Base-by-base conservation (phyloP, 1,140 invertebrate genomes). In the Trichonephila clavipes region DNA sequence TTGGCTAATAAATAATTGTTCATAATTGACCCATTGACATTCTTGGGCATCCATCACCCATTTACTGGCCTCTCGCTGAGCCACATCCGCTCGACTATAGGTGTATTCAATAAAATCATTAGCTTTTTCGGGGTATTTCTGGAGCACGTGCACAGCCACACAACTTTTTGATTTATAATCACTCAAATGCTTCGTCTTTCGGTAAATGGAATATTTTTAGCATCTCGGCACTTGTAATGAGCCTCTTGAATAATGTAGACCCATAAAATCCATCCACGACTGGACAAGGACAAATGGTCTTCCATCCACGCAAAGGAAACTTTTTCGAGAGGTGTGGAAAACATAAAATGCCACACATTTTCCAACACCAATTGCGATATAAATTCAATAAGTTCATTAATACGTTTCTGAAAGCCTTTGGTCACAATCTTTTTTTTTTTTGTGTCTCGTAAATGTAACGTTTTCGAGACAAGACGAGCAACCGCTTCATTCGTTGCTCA, bases 201-300 rank as follows among this genome's bases (percentile, higher is more conserved):
- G 40, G 34, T 14, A 24, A 85, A 21, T 61, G 44, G 64, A 85
- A 86, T 28, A 72, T 12, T 40, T 69, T 66, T 69, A 12, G 82
- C 34, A 86, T 92, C 82, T 24, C 82, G 19, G 69, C 90, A 92
- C 24, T 51, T 66, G 34, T 66, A 92, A n/a, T 19, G 34, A 1
- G 44, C 90, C 28, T 69, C 18, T 19, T 51, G 34, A 5, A 92
- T n/a, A 6, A 34, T 59, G 21, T 92, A n/a, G 12, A 69, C 44
- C 90, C 90, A 92, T 19, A 86, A 5, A 34, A 90, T 90, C 89
- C 72, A 90, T 40, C 89, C 89, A 19, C 66, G 51, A 82, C 58
- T 86, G 8, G n/a, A 19, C 24, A 24, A 8, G 18, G 81, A 58
- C 10, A 91, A 58, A 28, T 64, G 28, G 5, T 66, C 89, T 91